phyloP scores from a whole-genome alignment of 2,797 vertebrate genomes.

The Spatula versicolor region DNA sequence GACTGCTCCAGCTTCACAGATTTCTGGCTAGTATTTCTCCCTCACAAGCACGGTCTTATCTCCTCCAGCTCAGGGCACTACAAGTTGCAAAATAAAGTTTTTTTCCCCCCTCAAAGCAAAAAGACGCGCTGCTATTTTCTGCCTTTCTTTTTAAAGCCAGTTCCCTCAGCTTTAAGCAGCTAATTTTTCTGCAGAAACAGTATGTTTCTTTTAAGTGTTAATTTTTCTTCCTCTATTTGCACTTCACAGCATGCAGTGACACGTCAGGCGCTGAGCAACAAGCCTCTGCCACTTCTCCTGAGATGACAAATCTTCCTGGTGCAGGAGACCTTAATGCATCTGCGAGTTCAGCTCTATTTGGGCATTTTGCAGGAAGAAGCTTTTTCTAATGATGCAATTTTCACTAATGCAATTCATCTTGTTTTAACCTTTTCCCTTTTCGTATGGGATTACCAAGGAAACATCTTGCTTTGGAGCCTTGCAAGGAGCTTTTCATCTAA shows the following conservation, averaged over 20 bases:
- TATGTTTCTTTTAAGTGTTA: slow-evolving; percentile 68
- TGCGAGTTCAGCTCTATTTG: slow-evolving; percentile 32
- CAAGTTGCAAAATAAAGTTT: not conserved
- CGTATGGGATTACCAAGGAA: not conserved
- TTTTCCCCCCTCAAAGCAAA: slow-evolving; percentile 6
- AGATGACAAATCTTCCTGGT: slow-evolving; percentile 51
- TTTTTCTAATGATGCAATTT: slow-evolving; percentile 42
- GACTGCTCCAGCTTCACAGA: not conserved
- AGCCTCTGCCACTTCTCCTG: slow-evolving; percentile 28
- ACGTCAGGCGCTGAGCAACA: slow-evolving; percentile 41
- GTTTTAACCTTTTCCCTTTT: not conserved
- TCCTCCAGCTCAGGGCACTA: not conserved
- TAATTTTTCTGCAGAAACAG: slow-evolving; percentile 58
- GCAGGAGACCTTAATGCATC: slow-evolving; percentile 38
- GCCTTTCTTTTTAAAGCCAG: not conserved
- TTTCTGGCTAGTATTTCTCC: not conserved
- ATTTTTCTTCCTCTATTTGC: slow-evolving; percentile 68
- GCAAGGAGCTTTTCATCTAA: not conserved
- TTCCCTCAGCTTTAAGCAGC: slow-evolving; percentile 19
- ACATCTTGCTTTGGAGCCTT: not conserved
- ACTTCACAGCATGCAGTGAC: slow-evolving; percentile 62
- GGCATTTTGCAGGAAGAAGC: slow-evolving; percentile 36
- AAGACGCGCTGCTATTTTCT: not conserved
- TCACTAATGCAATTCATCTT: slow-evolving; percentile 12
- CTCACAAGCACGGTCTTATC: not conserved